Evolutionary conservation across 2,113 vertebrate species (phyloP).

Genomic region (Lepus americanus): DNA sequence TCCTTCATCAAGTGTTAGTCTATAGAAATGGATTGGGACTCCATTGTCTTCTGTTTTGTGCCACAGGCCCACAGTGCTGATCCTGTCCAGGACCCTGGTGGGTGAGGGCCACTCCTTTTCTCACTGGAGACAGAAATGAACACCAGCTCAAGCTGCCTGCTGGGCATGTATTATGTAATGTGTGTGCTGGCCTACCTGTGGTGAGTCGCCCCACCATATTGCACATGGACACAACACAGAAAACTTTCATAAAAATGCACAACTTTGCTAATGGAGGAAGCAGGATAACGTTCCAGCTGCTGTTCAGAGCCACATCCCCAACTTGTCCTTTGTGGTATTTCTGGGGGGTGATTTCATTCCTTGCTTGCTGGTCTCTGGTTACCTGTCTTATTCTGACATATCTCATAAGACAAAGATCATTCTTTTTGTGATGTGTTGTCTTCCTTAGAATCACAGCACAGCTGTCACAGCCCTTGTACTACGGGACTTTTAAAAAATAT

Average conservation of each 20-base stretch:
- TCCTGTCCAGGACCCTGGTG: background rate
- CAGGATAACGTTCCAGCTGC: conserved; percentile 64
- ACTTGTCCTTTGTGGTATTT: conserved; percentile 72
- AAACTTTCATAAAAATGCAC: conserved; percentile 33
- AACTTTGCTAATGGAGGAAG: conserved; percentile 64
- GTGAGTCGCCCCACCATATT: conserved; percentile 49
- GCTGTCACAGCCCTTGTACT: background rate
- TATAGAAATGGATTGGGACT: background rate
- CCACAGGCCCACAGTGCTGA: background rate
- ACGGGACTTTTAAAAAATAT: background rate
- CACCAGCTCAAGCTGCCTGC: background rate
- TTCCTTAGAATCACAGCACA: conserved; percentile 71
- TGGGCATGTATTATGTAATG: background rate
- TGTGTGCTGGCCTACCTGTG: background rate
- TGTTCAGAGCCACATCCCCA: background rate
- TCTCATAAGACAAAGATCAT: conserved; percentile 47
- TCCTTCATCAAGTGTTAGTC: background rate
- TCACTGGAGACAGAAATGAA: conserved; percentile 4
- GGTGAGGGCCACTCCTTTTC: background rate
- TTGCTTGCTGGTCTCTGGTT: background rate
- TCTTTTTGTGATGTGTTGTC: conserved; percentile 68
- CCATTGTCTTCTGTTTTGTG: background rate
- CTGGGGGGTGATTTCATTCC: conserved; percentile 74
- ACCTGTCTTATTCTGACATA: conserved; percentile 74
- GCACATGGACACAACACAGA: conserved; percentile 27